These are phyloP conservation scores for Catonia carolina DNA, from an alignment of 2,888 invertebrate genomes.

Conservation along the genomic window DNA sequence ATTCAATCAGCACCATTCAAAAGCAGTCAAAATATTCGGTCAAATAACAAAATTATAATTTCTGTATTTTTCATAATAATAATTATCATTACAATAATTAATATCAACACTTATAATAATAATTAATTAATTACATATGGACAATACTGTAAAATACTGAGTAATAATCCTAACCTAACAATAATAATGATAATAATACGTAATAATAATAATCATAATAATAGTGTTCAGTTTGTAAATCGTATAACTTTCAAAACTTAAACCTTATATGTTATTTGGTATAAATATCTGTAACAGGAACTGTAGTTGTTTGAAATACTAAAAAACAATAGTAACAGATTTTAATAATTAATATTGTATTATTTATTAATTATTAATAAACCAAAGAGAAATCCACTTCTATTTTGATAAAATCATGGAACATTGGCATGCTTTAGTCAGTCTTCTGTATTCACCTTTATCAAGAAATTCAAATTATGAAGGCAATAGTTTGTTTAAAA, in stretches of 20 bases:
- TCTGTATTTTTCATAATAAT: not conserved
- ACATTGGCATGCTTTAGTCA: constrained; percentile 36
- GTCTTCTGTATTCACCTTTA: constrained; percentile 30
- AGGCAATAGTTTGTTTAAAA: not conserved
- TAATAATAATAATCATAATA: constrained; percentile 16
- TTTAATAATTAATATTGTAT: constrained; percentile 9
- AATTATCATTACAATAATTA: not conserved
- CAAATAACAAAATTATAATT: not conserved
- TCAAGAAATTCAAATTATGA: constrained; percentile 1
- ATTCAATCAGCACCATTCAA: constrained; percentile 7
- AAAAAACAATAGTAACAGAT: constrained; percentile 29
- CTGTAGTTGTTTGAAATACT: constrained; percentile 32
- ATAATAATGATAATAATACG: too few relatives aligned
- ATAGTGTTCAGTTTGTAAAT: constrained; percentile 7
- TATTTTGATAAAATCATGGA: constrained; percentile 27
- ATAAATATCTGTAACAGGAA: constrained; percentile 31
- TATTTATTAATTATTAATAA: constrained; percentile 19
- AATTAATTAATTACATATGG: too few relatives aligned
- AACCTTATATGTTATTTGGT: constrained; percentile 24
- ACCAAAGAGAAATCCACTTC: constrained; percentile 8
- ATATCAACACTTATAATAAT: not conserved
- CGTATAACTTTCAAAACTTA: constrained; percentile 24
- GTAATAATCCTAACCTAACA: constrained; percentile 27
- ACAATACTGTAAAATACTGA: constrained; percentile 35
- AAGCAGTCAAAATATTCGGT: constrained; percentile 2